Evolutionary conservation across 2,113 vertebrate genomes (phyloP).

Genomic region (Nannobrachium achirus): DNA sequence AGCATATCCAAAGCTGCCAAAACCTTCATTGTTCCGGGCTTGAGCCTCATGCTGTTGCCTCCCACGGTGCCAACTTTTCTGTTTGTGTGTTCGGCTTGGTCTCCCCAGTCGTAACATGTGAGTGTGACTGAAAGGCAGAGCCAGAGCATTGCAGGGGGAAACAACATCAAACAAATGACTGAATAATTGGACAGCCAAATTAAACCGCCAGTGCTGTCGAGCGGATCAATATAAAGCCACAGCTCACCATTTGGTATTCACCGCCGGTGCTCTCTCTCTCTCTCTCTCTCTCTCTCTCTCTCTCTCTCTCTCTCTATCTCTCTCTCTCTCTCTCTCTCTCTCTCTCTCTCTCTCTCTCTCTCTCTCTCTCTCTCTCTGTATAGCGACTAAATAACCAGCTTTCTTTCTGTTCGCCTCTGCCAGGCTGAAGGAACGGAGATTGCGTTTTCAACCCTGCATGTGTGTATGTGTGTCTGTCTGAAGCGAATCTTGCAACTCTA

Average conservation of each 20-base stretch:
- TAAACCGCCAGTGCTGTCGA: constrained; percentile 59
- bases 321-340: not conserved
- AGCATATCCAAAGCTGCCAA: constrained; percentile 43
- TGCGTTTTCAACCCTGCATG: too few species aligned
- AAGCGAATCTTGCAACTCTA: too few species aligned
- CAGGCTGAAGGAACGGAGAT: too few species aligned
- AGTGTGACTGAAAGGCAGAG: constrained; percentile 37
- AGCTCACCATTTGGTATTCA: constrained; percentile 56
- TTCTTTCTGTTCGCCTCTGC: not conserved
- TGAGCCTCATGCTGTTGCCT: constrained; percentile 12
- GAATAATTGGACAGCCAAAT: constrained; percentile 77
- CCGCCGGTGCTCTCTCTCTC: constrained; percentile 1
- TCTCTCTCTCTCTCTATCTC: not conserved
- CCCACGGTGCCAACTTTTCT: constrained; percentile 42
- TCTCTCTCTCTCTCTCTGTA: not conserved
- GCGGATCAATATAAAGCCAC: constrained; percentile 66
- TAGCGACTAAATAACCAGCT: constrained; percentile 44
- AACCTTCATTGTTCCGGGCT: constrained; percentile 48
- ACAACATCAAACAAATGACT: constrained; percentile 72
- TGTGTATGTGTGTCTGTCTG: too few species aligned
- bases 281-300: too few species aligned
- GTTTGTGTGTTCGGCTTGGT: constrained; percentile 12
- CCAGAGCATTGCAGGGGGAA: constrained; percentile 41
- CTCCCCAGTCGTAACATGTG: constrained; percentile 13
- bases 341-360: not conserved